phyloP scores from a whole-genome alignment of 2,888 invertebrate genomes.

The Hermodice carunculata region DNA sequence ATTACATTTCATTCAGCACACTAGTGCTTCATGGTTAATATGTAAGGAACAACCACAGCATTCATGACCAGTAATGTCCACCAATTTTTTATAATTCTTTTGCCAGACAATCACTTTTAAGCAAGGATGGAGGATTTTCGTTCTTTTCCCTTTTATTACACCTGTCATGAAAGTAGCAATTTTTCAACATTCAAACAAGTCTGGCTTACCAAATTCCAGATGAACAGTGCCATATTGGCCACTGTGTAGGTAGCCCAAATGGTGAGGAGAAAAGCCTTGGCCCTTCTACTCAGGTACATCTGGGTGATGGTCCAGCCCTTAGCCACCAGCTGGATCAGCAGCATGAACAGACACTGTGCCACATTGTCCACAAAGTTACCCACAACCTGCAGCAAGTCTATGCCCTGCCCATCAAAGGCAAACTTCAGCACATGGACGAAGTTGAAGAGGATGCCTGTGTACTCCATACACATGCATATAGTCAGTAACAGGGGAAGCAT shows the following conservation, averaged over 20 bases:
- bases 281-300: constrained; percentile 82
- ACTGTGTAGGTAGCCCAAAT: constrained; percentile 94
- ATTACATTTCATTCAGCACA: too few relatives aligned
- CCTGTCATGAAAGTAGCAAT: too few relatives aligned
- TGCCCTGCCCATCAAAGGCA: constrained; percentile 90
- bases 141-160: too few relatives aligned
- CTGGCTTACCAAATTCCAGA: constrained; percentile 97
- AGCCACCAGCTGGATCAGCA: constrained; percentile 89
- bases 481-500: constrained; percentile 92
- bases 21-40: too few relatives aligned
- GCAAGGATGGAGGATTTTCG: too few relatives aligned
- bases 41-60: too few relatives aligned
- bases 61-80: too few relatives aligned
- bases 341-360: constrained; percentile 93
- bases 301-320: constrained; percentile 98
- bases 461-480: constrained; percentile 86
- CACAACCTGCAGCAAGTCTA: constrained; percentile 83
- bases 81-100: too few relatives aligned
- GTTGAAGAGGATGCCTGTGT: constrained; percentile 87
- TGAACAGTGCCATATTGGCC: constrained; percentile 91
- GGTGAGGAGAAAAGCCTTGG: constrained; percentile 84
- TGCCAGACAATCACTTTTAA: too few relatives aligned
- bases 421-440: constrained; percentile 90
- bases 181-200: too few relatives aligned
- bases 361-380: constrained; percentile 90